Evolutionary conservation across 2,113 vertebrate species (phyloP), one percentile per base, ranked within the genome.

Genomic region (Pagrus major): DNA sequence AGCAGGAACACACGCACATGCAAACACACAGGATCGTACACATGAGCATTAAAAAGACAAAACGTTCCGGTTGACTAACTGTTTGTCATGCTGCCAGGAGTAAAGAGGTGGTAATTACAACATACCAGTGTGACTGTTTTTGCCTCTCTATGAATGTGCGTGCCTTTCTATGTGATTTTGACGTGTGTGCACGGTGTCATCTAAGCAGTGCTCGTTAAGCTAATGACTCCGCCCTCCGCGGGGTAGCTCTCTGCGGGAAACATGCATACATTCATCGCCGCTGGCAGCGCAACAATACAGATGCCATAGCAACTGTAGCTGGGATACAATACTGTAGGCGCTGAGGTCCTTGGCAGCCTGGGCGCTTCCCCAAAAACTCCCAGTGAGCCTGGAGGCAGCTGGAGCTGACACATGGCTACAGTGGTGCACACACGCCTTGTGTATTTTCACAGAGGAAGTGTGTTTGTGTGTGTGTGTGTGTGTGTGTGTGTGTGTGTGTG

Each of bases 231-330:
- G 25, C 82, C 86, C 77, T 84, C 78, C 6, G 35, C 14, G 25
- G 78, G 82, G 82, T 46, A 15, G 3, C 64, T 86, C 84, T 78
- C 79, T 11, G 72, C 9, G 33, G 80, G 87, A 89, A 88, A 88
- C 80, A 74, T 55, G 84, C 78, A 72, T 80, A 81, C 86, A 66
- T 88, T 88, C 76, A 84, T 88, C 31, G 71, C 59, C 9, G 16
- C 59, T 83, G 88, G 85, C 85, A 83, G 58, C 12, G 51, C 76
- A 83, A 83, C 76, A 75, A 58, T 83, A 54, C 85, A 76, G 88
- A 85, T 82, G 79, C 88, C 83, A 82, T 84, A 76, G 86, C 85
- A 85, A 88, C 90, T 29, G 85, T 69, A 88, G 72, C 78, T 3
- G 75, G 46, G 84, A 85, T 75, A 81, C 60, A 71, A 56, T 71